Base-by-base conservation (phyloP, 2,888 invertebrate genomes). In the Habrosyne pyritoides region DNA sequence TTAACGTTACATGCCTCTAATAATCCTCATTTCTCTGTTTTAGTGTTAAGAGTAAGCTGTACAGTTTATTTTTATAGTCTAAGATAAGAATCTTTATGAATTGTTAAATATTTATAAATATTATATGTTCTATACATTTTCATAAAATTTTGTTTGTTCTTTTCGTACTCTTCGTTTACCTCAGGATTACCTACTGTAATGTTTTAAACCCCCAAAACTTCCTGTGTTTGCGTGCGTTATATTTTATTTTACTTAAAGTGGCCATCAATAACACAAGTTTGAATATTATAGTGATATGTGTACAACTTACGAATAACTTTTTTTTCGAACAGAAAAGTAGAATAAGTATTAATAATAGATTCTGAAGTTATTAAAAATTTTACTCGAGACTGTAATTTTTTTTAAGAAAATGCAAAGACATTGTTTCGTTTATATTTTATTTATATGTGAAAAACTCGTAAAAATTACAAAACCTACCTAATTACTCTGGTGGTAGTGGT, bases 401-500 rank as follows among this genome's bases (percentile, higher is more conserved):
- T 30, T 4, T 12, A 30, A 30, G 4, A 36, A 36, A 36, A 36
- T n/a, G 36, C 14, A 36, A 36, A 36, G 14, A 36, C 36, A 14
- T 36, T 4, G 14, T 36, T 5, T n/a, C 14, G 0, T 18, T 42
- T n/a, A 42, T 42, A 42, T 18, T 42, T 42, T 42, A 36, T 18
- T 42, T 6, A 18, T 42, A 14, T n/a, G 42, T 42, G 8, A 8
- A 36, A 36, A 42, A 24, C 18, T 21, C 46, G 46, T 47, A n/a
- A n/a, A 10, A 47, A 22, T 12, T 33, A 10, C 53, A 50, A 10
- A 36, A 21, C 21, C 8, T 0, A 36, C 24, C 14, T 30, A 51
- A n/a, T 67, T 75, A 92, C 61, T 93, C 93, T 1, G 91, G 92
- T 1, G 93, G 92, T 42, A 93, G 67, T 10, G 93, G 93, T 48